A percentile compares a stretch with the other conserved stretches of the same genome.
phyloP scores from a whole-genome alignment of 2,888 invertebrate genomes.

The Heliconius aoede region DNA sequence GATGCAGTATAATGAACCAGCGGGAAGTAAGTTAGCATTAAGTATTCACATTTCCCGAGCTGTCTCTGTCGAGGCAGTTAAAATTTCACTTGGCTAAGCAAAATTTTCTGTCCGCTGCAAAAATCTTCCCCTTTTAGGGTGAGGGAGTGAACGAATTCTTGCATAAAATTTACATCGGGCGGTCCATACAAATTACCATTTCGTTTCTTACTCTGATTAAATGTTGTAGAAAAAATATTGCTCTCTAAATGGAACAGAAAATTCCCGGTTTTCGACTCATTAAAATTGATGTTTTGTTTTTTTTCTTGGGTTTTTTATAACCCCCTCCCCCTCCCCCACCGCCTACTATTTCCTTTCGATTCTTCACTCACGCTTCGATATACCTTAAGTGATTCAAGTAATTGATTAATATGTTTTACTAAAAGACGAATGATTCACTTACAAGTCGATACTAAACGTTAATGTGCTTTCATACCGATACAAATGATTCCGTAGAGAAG shows the following conservation, averaged over 20 bases:
- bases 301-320: slow-evolving; percentile 41
- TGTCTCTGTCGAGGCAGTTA: slow-evolving; percentile 82
- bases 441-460: slow-evolving; percentile 17
- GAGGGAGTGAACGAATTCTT: slow-evolving; percentile 80
- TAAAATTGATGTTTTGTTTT: slow-evolving; percentile 80
- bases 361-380: slow-evolving; percentile 48
- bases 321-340: no score
- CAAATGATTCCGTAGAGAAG: slow-evolving; percentile 26
- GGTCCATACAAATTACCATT: slow-evolving; percentile 84
- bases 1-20: slow-evolving; percentile 82
- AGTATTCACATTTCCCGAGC: slow-evolving; percentile 81
- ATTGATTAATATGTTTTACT: slow-evolving; percentile 56
- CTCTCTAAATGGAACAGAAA: slow-evolving; percentile 81
- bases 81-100: slow-evolving; percentile 84
- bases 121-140: slow-evolving; percentile 79
- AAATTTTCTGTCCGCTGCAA: slow-evolving; percentile 83
- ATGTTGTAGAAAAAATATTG: slow-evolving; percentile 84
- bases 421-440: slow-evolving; percentile 46
- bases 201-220: slow-evolving; percentile 83
- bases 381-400: slow-evolving; percentile 52
- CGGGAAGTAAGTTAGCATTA: slow-evolving; percentile 82
- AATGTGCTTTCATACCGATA: slow-evolving; percentile 26
- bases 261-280: slow-evolving; percentile 81
- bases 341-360: slow-evolving; percentile 55
- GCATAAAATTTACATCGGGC: slow-evolving; percentile 84